Evolutionary conservation across 1,140 invertebrate species (phyloP).

Genomic region (Pogonomyrmex barbatus): DNA sequence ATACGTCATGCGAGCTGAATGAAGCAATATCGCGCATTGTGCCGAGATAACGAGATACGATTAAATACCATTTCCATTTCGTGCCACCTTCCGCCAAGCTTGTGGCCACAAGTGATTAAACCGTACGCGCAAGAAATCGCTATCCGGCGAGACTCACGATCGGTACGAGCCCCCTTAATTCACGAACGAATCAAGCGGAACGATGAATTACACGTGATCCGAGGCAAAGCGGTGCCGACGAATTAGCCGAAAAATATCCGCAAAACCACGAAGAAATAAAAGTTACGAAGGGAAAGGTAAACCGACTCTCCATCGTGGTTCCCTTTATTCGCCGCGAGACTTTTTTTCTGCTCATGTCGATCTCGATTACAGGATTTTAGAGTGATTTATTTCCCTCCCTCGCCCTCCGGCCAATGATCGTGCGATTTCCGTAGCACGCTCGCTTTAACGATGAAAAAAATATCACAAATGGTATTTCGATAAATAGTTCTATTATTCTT

Average conservation of each 20-base stretch:
- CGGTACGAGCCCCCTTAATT: not conserved
- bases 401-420: constrained; percentile 20
- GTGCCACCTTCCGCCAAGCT: not conserved
- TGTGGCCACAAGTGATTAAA: constrained; percentile 4
- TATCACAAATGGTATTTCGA: not conserved
- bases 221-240: not conserved
- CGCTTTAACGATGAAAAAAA: not conserved
- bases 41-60: constrained; percentile 33
- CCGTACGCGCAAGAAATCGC: not conserved
- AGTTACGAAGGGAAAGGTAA: constrained; percentile 50
- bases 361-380: constrained; percentile 62
- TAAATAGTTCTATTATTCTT: not conserved
- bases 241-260: constrained; percentile 30
- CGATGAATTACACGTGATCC: not conserved
- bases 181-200: constrained; percentile 37
- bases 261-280: constrained; percentile 19
- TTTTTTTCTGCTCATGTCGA: constrained; percentile 37
- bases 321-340: constrained; percentile 20
- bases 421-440: constrained; percentile 33
- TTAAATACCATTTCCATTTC: constrained; percentile 29
- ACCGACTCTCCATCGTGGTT: not conserved
- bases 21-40: constrained; percentile 49
- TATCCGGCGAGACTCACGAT: not conserved
- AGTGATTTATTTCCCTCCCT: constrained; percentile 46
- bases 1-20: constrained; percentile 33